Evolutionary conservation across 2,888 invertebrate species (phyloP), one percentile per base, ranked within the genome.

Genomic region (Pheosia gnoma): DNA sequence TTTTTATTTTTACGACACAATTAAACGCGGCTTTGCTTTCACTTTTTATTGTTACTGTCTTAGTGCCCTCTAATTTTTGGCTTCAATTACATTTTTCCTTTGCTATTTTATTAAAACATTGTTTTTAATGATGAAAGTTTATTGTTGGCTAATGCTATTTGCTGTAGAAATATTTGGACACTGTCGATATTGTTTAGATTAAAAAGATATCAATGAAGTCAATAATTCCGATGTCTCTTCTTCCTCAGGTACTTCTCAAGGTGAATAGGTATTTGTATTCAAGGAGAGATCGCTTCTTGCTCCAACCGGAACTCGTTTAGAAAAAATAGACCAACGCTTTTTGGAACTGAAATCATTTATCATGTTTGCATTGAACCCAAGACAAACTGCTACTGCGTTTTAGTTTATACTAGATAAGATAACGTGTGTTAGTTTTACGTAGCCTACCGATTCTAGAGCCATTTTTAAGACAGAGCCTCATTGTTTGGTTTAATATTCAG

Each of bases 241-340:
- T 93, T 92, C 86, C 91, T 83, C 92, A 93, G 92, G 92, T 93
- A 93, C 92, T 93, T 93, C 92, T 91, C 92, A 92, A 92, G 91
- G 91, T 93, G 91, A 93, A 92, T 92, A 91, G 92, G 92, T 92
- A 90, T 90, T 91, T 91, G 86, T 89, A 90, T 89, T 83, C 86
- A 87, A 88, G 88, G 87, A 89, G 83, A 85, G 87, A 88, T 86
- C 85, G 85, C 87, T 80, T 85, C 88, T 85, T 79, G 84, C 87
- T 83, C 81, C 87, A 75, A 91, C 93, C 91, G 93, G 93, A 91
- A 89, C 91, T 88, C 89, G 86, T 88, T 89, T 87, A 87, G 82
- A 85, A 88, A 79, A 88, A 88, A 88, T 87, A 90, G 86, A 88
- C 85, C 88, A 89, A 86, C 89, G 85, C 85, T 90, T 90, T 90